These are phyloP conservation scores for Barbus barbus DNA, from an alignment of 2,113 vertebrate species.

Conservation along the genomic window DNA sequence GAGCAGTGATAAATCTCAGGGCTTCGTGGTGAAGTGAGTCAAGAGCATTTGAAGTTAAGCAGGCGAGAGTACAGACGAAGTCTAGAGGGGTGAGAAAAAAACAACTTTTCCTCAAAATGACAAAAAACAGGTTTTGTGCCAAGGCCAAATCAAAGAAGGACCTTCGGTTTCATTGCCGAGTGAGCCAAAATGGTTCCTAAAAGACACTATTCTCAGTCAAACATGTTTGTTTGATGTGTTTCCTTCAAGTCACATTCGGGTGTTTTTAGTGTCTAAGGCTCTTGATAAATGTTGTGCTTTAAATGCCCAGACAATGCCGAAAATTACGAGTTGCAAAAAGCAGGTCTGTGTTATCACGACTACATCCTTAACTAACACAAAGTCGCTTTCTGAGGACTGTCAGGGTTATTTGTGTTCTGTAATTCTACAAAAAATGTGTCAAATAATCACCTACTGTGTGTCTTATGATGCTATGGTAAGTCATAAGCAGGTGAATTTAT, in stretches of 20 bases:
- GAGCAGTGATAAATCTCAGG: slow-evolving; percentile 33
- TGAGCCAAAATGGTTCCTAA: not conserved
- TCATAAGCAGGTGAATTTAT: not conserved
- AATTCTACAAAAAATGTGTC: not conserved
- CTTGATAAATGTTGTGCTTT: not conserved
- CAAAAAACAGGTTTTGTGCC: not conserved
- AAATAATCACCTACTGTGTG: not conserved
- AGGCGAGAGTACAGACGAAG: not conserved
- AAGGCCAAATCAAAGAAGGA: not conserved
- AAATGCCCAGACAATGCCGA: not conserved
- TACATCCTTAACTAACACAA: not conserved
- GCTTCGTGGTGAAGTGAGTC: slow-evolving; percentile 16
- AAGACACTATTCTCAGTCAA: not conserved
- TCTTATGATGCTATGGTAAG: not conserved
- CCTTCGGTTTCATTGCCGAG: not conserved
- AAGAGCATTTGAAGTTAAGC: slow-evolving; percentile 4
- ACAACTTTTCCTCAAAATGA: not conserved
- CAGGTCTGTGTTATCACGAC: not conserved
- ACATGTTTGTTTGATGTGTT: not conserved
- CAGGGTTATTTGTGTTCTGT: not conserved
- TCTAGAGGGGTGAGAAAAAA: not conserved
- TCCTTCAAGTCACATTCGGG: not conserved
- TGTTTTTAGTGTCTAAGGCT: not conserved
- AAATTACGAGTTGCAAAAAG: not conserved
- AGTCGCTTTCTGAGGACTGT: not conserved